Percentiles rank a stretch among this genome's conserved stretches.
phyloP scores from a whole-genome alignment of 2,888 invertebrate species.

The Syrista parreyssii region DNA sequence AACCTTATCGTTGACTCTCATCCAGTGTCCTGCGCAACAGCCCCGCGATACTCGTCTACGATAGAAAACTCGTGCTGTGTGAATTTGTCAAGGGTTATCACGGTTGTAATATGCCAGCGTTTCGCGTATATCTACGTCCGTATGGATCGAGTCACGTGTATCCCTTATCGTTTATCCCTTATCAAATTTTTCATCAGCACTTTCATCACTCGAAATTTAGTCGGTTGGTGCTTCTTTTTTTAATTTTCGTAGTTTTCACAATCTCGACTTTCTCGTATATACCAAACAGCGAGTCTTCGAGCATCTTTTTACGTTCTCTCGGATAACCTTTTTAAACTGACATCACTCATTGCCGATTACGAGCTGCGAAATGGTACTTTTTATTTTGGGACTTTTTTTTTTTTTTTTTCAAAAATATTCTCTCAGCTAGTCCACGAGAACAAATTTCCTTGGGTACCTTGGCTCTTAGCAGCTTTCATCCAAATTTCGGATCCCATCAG shows the following conservation, averaged over 20 bases:
- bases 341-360: background rate
- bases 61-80: conserved; percentile 22
- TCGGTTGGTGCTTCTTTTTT: background rate
- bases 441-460: background rate
- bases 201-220: background rate
- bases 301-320: background rate
- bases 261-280: background rate
- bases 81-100: conserved; percentile 42
- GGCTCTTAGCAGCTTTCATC: conserved; percentile 2
- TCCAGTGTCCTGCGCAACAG: background rate
- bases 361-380: too few species aligned
- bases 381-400: background rate
- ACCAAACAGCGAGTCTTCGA: background rate
- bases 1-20: background rate
- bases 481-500: conserved; percentile 31
- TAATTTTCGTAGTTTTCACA: background rate
- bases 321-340: background rate
- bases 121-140: background rate
- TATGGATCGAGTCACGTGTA: background rate
- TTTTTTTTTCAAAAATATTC: too few species aligned
- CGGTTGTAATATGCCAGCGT: conserved; percentile 1
- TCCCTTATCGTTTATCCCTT: conserved; percentile 20
- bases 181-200: conserved; percentile 8
- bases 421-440: too few species aligned
- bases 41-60: conserved; percentile 26